Evolutionary conservation across 2,888 invertebrate species (phyloP), one percentile per base, ranked within the genome.

Genomic region (Drosophila mimetica): DNA sequence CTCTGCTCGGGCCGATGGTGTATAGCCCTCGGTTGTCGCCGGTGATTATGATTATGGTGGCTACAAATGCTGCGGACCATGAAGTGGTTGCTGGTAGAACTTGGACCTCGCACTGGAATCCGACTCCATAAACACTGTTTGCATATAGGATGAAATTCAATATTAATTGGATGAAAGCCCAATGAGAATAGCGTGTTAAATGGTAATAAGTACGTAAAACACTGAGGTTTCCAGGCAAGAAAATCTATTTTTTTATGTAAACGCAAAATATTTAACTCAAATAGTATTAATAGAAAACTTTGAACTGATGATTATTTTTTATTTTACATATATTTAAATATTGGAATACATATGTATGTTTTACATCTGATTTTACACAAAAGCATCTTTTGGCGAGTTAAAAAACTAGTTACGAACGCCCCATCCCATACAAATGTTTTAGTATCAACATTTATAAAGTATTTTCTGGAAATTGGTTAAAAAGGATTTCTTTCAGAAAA

Each of bases 1-100:
- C 77, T 57, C 74, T 74, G 72, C 65, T 61, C 65, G 65, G 51
- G 6, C 34, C 28, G 53, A 51, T 73, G 79, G 78, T 85, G 71
- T 85, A 71, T 61, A 60, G 79, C 53, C 57, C 54, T 28, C 41
- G 55, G 48, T 22, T 74, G 44, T 30, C 50, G 47, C 39, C 66
- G 36, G 50, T 58, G 64, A 58, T 50, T 69, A 71, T 58, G 64
- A 58, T 50, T 69, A 71, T 71, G 71, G 54, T 55, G 70, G 70
- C 46, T 60, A 39, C 46, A 71, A 71, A 67, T 59, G 66, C 63
- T 51, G 42, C 60, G 69, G 57, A 77, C 67, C 71, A 81, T 71
- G 57, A 73, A 73, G 65, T 73, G 70, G 70, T 70, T 42, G 65
- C 53, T 64, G 64, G 36, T 65, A 18, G 22, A 28, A 13, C 42